Percentiles rank a stretch among this genome's conserved stretches.
Conservation (phyloP, 2,888 invertebrate genomes). For the Ceramica pisi region DNA sequence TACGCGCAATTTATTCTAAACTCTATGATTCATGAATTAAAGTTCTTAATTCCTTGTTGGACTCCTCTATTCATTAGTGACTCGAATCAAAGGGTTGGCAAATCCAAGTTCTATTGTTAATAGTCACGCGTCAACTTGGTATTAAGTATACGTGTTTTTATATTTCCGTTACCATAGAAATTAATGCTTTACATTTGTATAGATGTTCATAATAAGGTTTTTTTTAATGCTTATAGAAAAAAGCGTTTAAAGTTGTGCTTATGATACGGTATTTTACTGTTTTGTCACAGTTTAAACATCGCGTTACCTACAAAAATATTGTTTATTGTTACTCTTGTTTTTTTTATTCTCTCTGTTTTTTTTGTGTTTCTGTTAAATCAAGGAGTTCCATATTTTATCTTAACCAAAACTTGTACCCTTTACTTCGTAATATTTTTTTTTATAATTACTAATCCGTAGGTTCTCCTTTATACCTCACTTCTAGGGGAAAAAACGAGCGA, state of each 20-base stretch:
- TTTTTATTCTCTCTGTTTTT: no score
- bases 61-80: constrained; percentile 83
- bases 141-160: constrained; percentile 85
- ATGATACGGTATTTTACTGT: constrained; percentile 1
- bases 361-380: no score
- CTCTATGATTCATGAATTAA: constrained; percentile 63
- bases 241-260: constrained; percentile 2
- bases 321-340: no score
- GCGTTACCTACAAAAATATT: background rate
- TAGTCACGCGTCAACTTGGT: constrained; percentile 88
- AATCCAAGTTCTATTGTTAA: constrained; percentile 89
- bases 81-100: constrained; percentile 89
- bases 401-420: background rate
- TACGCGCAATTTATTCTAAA: constrained; percentile 54
- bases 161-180: constrained; percentile 87
- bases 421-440: no score
- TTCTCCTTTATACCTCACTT: background rate
- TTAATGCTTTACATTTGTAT: constrained; percentile 72
- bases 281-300: background rate
- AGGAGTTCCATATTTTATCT: no score
- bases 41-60: constrained; percentile 62
- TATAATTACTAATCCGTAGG: background rate
- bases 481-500: background rate
- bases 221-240: constrained; percentile 47
- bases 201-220: constrained; percentile 61